Conservation (phyloP, 2,113 vertebrate species). For the Nerophis ophidion region DNA sequence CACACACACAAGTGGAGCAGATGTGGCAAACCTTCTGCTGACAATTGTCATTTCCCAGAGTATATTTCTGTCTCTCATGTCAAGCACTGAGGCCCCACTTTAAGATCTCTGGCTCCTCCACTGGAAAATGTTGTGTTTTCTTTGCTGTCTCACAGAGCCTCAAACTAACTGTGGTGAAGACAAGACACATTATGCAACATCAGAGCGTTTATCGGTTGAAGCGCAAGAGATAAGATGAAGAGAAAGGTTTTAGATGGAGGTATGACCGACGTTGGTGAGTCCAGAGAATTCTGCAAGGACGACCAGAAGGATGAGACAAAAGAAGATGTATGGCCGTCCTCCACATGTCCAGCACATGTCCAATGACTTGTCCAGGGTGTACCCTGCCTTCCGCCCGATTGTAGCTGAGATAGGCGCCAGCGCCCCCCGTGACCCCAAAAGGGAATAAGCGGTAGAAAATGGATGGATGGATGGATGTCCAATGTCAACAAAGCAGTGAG, state of each 20-base stretch:
- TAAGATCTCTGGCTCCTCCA: background rate
- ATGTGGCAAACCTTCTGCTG: background rate
- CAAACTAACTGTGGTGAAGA: background rate
- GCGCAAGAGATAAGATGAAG: background rate
- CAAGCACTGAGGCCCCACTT: background rate
- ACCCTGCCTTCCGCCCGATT: too few relatives aligned
- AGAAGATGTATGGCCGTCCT: too few relatives aligned
- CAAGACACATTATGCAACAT: background rate
- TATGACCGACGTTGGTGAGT: background rate
- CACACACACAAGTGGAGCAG: background rate
- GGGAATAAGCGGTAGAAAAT: too few relatives aligned
- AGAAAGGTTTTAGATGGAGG: background rate
- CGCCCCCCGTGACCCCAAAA: too few relatives aligned
- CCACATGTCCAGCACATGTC: too few relatives aligned
- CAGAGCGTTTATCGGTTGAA: background rate
- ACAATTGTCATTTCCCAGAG: background rate
- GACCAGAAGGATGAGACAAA: too few relatives aligned
- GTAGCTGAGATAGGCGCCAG: too few relatives aligned
- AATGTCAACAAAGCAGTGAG: too few relatives aligned
- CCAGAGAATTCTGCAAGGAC: too few relatives aligned
- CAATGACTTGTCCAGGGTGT: too few relatives aligned
- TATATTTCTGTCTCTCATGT: slow-evolving; percentile 1
- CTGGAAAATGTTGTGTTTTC: slow-evolving; percentile 2
- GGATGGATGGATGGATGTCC: too few relatives aligned
- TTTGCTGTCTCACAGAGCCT: background rate